Conservation (phyloP, 2,113 vertebrate genomes). For the Tragelaphus strepsiceros region DNA sequence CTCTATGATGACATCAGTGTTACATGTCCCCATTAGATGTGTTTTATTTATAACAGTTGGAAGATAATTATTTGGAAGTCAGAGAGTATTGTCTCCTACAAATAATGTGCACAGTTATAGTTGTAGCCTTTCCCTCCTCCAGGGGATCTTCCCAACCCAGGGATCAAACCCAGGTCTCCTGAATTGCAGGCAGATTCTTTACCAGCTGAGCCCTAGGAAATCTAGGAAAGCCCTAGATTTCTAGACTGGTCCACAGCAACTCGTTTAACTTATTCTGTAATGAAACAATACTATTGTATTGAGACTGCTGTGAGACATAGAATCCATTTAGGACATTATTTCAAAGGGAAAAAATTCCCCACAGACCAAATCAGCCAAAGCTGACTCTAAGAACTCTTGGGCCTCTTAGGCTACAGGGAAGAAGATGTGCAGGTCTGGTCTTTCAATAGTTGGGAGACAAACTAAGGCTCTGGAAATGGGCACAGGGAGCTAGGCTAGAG, state of each 20-base stretch:
- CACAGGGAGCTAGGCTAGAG: too few relatives aligned
- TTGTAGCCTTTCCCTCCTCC: background rate
- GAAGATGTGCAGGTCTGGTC: background rate
- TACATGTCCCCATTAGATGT: background rate
- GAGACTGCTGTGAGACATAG: background rate
- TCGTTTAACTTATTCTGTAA: background rate
- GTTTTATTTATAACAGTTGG: background rate
- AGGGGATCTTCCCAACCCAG: background rate
- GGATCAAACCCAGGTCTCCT: background rate
- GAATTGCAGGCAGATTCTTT: background rate
- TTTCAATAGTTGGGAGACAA: background rate
- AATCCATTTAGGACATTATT: background rate
- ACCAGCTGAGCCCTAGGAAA: background rate
- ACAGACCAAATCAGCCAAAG: background rate
- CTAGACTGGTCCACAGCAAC: background rate
- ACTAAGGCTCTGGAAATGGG: background rate
- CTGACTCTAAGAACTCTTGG: background rate
- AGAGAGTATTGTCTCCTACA: background rate
- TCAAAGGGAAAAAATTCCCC: background rate
- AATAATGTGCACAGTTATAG: background rate
- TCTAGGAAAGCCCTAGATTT: background rate
- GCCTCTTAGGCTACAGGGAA: background rate
- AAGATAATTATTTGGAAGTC: background rate
- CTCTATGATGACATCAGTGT: background rate
- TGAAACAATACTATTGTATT: background rate